Evolutionary conservation across 2,888 invertebrate species (phyloP).

Genomic region (Rhagophthalmus giganteus): DNA sequence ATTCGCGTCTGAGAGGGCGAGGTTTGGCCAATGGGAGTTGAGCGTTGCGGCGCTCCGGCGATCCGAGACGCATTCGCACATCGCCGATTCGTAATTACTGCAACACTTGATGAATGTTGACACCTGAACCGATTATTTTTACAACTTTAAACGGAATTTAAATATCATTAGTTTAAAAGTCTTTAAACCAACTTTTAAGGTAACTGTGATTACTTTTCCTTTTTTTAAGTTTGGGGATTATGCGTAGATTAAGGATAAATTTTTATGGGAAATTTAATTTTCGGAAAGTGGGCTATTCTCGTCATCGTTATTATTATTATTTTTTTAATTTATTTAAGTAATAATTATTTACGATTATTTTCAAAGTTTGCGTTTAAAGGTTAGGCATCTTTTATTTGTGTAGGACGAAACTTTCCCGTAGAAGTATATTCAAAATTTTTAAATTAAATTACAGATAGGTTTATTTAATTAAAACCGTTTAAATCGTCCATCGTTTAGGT

Average conservation of each 20-base stretch:
- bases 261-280: background rate
- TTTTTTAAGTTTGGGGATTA: background rate
- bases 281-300: background rate
- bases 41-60: constrained; percentile 42
- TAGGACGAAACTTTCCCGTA: too few relatives aligned
- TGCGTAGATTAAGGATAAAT: background rate
- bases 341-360: too few relatives aligned
- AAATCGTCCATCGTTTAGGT: too few relatives aligned
- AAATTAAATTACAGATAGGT: too few relatives aligned
- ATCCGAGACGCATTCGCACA: constrained; percentile 31
- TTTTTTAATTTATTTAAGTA: background rate
- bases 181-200: background rate
- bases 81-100: constrained; percentile 36
- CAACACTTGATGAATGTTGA: constrained; percentile 29
- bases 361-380: too few relatives aligned
- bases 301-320: background rate
- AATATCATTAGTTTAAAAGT: constrained; percentile 23
- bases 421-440: too few relatives aligned
- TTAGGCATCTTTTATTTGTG: too few relatives aligned
- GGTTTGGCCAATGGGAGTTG: constrained; percentile 48
- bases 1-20: constrained; percentile 52
- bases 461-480: too few relatives aligned
- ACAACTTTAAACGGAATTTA: constrained; percentile 29
- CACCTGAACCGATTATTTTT: constrained; percentile 29
- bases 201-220: constrained; percentile 10